Base-by-base conservation (phyloP, 2,113 vertebrate genomes). In the Microtus oregoni region DNA sequence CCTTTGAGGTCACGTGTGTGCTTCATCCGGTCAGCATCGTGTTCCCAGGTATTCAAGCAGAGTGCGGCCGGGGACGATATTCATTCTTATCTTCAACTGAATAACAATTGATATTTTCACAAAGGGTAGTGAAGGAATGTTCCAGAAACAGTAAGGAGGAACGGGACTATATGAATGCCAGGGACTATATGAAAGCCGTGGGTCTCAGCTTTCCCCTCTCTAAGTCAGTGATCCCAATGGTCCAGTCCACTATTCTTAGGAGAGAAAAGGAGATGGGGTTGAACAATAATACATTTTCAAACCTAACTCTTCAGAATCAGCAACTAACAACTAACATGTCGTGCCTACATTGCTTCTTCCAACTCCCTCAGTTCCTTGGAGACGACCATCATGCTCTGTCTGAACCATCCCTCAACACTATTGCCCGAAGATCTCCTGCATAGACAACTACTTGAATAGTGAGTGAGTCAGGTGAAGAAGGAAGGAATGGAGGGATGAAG, bases 111-210 rank as follows among this genome's bases (percentile, higher is more conserved):
- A 17, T 30, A 73, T 77, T 91, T 94, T 82, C 15, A 65, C 26
- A 41, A 86, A 92, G 78, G 44, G 67, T 87, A 67, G 38, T 9
- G 58, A 67, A 50, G 1, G n/a, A 11, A 70, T n/a, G 11, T 83
- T 94, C 38, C 76, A 91, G 76, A 89, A 86, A 47, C 26, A 77
- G 7, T 13, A 32, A 44, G 82, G 55, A 83, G 82, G 68, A 92
- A 22, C 1, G 68, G 85, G 68, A 30, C 50, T 73, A 24, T 11
- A 20, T 20, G 35, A 32, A 47, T 81, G 24, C 35, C 50, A 83
- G 32, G 50, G 41, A 44, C 44, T 44, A 44, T 44, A 44, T 44
- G 65, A 22, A 67, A 12, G 52, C 4, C 24, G 22, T 30, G n/a
- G 30, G 44, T 15, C 35, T 76, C 58, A 30, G 58, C n/a, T 63